A percentile compares a stretch with the other conserved stretches of the same genome.
Evolutionary conservation across 2,888 invertebrate species (phyloP).

Genomic region (Apotomis turbidana): DNA sequence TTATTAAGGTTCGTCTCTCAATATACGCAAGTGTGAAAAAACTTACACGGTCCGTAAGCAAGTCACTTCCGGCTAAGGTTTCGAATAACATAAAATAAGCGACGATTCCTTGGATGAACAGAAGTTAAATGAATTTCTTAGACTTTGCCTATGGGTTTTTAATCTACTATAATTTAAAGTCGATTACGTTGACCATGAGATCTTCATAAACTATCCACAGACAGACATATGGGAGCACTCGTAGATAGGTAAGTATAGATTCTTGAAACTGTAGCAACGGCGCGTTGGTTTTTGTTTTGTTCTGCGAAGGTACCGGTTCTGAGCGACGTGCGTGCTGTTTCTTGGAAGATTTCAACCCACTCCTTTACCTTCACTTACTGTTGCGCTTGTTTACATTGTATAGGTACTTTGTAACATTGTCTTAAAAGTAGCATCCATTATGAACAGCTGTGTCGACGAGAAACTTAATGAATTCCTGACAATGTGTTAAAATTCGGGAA

Average conservation of each 20-base stretch:
- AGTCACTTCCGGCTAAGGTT: conserved; percentile 56
- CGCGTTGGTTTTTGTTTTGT: conserved; percentile 43
- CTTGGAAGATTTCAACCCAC: conserved; percentile 43
- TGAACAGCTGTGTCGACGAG: neutral
- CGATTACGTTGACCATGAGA: conserved; percentile 15
- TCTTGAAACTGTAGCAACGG: conserved; percentile 37
- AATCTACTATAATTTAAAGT: conserved; percentile 18
- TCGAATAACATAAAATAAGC: conserved; percentile 6
- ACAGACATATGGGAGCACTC: conserved; percentile 5
- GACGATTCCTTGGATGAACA: conserved; percentile 11
- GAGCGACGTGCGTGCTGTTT: conserved; percentile 40
- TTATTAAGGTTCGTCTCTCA: conserved; percentile 69
- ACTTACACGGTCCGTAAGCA: conserved; percentile 61
- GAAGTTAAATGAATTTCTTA: conserved; percentile 9
- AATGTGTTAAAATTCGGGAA: neutral
- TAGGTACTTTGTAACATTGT: conserved; percentile 28
- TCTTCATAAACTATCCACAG: conserved; percentile 7
- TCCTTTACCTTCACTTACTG: conserved; percentile 39
- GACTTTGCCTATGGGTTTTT: conserved; percentile 14
- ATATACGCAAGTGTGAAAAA: conserved; percentile 70
- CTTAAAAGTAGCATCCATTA: neutral
- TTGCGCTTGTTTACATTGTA: conserved; percentile 39
- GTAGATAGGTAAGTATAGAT: conserved; percentile 15
- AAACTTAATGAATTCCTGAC: neutral
- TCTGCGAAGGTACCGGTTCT: conserved; percentile 42